Evolutionary conservation across 2,797 vertebrate species (phyloP), one percentile per base, ranked within the genome.

Genomic region (Gorsachius magnificus): DNA sequence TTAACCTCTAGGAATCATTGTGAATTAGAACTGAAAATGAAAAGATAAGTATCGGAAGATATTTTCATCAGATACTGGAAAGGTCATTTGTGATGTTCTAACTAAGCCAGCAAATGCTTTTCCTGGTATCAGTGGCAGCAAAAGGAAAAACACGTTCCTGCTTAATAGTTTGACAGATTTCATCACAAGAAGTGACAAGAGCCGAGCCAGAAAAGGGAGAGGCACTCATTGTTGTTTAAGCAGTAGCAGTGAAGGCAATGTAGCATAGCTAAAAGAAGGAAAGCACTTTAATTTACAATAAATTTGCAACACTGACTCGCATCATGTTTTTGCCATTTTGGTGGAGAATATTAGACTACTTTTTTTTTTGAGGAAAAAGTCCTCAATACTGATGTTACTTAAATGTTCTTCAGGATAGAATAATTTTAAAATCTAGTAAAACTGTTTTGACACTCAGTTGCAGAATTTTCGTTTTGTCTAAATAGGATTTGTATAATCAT

Each of bases 21-120:
- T 83, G 29, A 89, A 60, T 93, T 84, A 43, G 26, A 96, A 68
- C 63, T 89, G 75, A 88, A 96, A 89, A 87, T 58, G 6, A 74
- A 92, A 95, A 94, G 13, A 38, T 38, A 58, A 56, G 63, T 83
- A 81, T 35, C 11, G 31, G n/a, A 87, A 76, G 45, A 46, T 60
- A 9, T 45, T 79, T 54, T 82, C 12, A 28, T 83, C 48, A 58
- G 38, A 36, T 91, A 16, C 46, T 35, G 28, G 54, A 84, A 87
- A 79, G 35, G 7, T 85, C 31, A 11, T 61, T 78, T 45, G 28
- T 75, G 61, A 87, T 91, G 11, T 57, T 94, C 60, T 90, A 35
- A 33, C 64, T 91, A 80, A 93, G 64, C 36, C 12, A 72, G 35
- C 2, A 89, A 83, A 71, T 26, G 26, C 17, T 72, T 45, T 38